Conservation (phyloP, 1,140 invertebrate genomes). For the Radopholus similis region DNA sequence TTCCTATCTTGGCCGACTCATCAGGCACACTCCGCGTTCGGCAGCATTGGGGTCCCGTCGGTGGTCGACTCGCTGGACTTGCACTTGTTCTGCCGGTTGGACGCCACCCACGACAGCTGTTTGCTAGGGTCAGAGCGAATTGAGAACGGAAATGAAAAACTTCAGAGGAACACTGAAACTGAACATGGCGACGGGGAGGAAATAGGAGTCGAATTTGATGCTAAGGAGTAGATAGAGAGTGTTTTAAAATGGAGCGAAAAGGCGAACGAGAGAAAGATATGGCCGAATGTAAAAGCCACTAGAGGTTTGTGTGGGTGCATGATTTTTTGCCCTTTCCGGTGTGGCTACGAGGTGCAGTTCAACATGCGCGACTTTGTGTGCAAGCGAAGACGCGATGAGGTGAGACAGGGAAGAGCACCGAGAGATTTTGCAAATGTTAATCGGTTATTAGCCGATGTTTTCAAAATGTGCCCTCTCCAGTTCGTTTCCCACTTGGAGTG, state of each 20-base stretch:
- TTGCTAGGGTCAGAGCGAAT: constrained; percentile 47
- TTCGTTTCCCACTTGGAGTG: constrained; percentile 51
- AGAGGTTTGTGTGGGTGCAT: no score
- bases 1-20: background rate
- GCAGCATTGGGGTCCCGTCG: constrained; percentile 56
- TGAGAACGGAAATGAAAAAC: no score
- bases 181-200: no score
- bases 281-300: no score
- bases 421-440: no score
- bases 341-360: constrained; percentile 51
- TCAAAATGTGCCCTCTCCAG: constrained; percentile 31
- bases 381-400: constrained; percentile 28
- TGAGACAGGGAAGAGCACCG: background rate
- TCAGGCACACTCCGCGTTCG: constrained; percentile 58
- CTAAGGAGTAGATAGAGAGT: no score
- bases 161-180: no score
- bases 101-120: constrained; percentile 52
- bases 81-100: constrained; percentile 52
- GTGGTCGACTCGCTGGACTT: constrained; percentile 54
- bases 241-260: no score
- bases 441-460: background rate
- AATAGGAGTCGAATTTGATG: no score
- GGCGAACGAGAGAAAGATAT: no score
- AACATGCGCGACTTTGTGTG: constrained; percentile 60
- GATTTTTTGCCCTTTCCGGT: constrained; percentile 12